Percentiles rank a stretch among this genome's conserved stretches.
phyloP scores from a whole-genome alignment of 1,140 invertebrate species.

The Halyomorpha halys region DNA sequence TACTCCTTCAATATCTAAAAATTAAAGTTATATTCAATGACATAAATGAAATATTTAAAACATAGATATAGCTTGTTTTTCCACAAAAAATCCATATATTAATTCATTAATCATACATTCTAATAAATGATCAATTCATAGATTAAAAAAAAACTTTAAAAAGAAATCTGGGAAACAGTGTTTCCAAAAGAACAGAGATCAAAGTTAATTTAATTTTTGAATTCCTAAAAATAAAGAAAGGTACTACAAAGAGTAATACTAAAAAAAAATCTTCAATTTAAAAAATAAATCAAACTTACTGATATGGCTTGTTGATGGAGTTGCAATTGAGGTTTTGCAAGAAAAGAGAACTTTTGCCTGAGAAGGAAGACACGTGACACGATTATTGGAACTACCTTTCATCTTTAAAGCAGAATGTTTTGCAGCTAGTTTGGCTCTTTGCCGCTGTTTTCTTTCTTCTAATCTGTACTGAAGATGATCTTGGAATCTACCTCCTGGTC shows the following conservation, averaged over 20 bases:
- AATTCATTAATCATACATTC: no score
- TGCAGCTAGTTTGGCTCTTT: conserved; percentile 39
- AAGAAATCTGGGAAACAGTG: no score
- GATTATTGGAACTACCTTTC: conserved; percentile 34
- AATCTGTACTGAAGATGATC: conserved; percentile 46
- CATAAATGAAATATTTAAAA: no score
- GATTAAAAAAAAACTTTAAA: no score
- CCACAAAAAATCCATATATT: no score
- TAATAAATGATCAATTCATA: no score
- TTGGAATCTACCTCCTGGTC: conserved; percentile 44
- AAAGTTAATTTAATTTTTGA: no score
- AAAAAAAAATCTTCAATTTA: no score
- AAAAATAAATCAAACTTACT: conserved; percentile 17
- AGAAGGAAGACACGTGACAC: conserved; percentile 13
- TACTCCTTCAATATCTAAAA: conserved; percentile 8
- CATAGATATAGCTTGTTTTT: no score
- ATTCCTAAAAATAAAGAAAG: no score
- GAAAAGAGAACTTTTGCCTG: conserved; percentile 18
- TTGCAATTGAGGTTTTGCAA: conserved; percentile 19
- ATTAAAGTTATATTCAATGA: not conserved
- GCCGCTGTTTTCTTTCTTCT: conserved; percentile 46
- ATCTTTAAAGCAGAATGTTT: conserved; percentile 35
- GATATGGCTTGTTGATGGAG: conserved; percentile 20
- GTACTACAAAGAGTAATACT: not conserved
- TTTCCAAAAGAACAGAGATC: no score